Percentiles rank a stretch among this genome's conserved stretches.
phyloP scores from a whole-genome alignment of 2,888 invertebrate genomes.

The Sympetrum striolatum region DNA sequence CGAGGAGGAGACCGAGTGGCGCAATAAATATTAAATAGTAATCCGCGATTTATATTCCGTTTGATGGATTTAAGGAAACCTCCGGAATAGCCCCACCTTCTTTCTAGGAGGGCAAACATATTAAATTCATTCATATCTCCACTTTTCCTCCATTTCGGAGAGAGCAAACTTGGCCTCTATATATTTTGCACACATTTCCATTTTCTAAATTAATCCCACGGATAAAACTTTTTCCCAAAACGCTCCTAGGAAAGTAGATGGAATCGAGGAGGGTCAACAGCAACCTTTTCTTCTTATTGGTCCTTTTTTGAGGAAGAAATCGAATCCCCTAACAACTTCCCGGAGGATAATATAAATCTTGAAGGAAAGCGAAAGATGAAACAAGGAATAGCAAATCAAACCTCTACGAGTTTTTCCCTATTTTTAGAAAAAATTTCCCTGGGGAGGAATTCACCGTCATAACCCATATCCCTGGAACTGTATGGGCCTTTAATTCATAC shows the following conservation, averaged over 20 bases:
- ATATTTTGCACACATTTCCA: neutral
- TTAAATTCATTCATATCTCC: neutral
- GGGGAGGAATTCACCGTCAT: neutral
- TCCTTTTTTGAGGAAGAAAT: neutral
- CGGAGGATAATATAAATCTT: no score
- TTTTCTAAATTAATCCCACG: neutral
- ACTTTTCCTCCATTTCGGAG: neutral
- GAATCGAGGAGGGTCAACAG: neutral
- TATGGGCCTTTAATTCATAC: no score
- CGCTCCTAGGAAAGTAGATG: neutral
- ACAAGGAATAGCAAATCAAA: no score
- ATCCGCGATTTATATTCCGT: conserved; percentile 29
- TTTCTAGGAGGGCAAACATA: neutral
- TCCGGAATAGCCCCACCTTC: neutral
- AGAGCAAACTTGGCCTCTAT: neutral
- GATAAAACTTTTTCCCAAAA: neutral
- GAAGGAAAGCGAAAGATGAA: no score
- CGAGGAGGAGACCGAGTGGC: neutral
- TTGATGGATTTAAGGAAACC: neutral
- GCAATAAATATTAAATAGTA: conserved; percentile 26
- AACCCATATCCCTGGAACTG: neutral
- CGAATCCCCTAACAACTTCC: neutral
- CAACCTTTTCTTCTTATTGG: neutral
- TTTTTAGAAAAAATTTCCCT: neutral
- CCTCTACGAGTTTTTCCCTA: neutral